These are phyloP conservation scores for Drosophila quadrilineata DNA, from an alignment of 1,140 invertebrate species.

Conservation along the genomic window DNA sequence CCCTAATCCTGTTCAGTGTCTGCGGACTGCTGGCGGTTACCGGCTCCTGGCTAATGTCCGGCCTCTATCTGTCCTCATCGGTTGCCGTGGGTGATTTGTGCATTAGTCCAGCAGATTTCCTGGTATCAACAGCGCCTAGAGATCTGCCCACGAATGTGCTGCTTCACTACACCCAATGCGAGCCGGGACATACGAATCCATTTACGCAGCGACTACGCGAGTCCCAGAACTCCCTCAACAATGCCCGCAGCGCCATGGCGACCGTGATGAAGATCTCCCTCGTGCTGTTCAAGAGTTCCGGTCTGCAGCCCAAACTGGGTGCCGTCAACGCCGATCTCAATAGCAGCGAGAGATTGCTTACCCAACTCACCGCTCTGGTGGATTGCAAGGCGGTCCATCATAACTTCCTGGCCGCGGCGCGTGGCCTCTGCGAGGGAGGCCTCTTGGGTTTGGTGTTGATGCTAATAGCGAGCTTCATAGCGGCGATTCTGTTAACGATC, in stretches of 20 bases:
- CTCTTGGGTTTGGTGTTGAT: constrained; percentile 91
- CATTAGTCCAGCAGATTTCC: constrained; percentile 89
- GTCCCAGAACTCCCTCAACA: constrained; percentile 87
- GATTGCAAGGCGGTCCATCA: constrained; percentile 91
- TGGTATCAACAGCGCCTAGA: constrained; percentile 90
- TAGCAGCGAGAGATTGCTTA: constrained; percentile 84
- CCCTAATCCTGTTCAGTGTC: constrained; percentile 84
- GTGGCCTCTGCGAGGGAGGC: constrained; percentile 90
- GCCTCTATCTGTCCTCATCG: constrained; percentile 89
- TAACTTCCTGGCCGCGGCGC: constrained; percentile 89
- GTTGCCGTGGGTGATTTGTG: constrained; percentile 90
- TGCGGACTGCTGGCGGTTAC: constrained; percentile 95
- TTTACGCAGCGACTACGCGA: constrained; percentile 89
- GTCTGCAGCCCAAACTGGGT: constrained; percentile 86
- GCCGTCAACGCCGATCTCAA: constrained; percentile 88
- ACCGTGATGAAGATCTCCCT: constrained; percentile 79
- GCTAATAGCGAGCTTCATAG: constrained; percentile 90
- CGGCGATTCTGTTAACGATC: constrained; percentile 93
- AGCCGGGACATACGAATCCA: constrained; percentile 88
- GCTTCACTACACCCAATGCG: constrained; percentile 92
- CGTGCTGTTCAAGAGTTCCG: constrained; percentile 80
- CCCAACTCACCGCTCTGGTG: constrained; percentile 86
- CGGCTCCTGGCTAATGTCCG: constrained; percentile 93
- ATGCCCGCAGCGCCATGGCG: constrained; percentile 83
- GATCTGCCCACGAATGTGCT: constrained; percentile 86